Conservation (phyloP, 2,888 invertebrate genomes). For the Leptopilina syphax region DNA sequence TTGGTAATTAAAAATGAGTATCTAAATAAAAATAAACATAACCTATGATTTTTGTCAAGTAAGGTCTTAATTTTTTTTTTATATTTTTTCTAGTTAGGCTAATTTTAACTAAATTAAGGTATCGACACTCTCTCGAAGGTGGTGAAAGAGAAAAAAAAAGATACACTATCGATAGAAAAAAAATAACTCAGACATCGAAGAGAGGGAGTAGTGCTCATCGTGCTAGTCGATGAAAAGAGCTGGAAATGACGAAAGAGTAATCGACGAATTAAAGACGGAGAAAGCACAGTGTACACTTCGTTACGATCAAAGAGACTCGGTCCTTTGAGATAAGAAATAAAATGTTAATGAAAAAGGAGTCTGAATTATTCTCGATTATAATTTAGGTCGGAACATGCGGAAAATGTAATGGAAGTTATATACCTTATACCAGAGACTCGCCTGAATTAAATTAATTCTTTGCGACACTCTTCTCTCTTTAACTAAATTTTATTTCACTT, state of each 20-base stretch:
- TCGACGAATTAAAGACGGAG: conserved; percentile 45
- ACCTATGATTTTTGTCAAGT: too few relatives aligned
- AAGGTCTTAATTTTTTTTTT: too few relatives aligned
- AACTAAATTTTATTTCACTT: conserved; percentile 17
- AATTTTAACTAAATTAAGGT: too few relatives aligned
- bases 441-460: conserved; percentile 32
- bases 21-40: too few relatives aligned
- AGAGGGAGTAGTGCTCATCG: neutral
- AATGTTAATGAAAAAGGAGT: conserved; percentile 35
- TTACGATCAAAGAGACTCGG: conserved; percentile 33
- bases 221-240: neutral
- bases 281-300: conserved; percentile 31
- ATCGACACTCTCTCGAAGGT: too few relatives aligned
- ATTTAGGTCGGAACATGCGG: conserved; percentile 27
- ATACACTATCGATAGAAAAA: too few relatives aligned
- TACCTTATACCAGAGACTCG: conserved; percentile 16
- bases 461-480: conserved; percentile 18
- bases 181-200: neutral
- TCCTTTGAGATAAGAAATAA: conserved; percentile 38
- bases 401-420: conserved; percentile 27
- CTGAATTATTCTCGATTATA: conserved; percentile 34
- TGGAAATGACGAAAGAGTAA: conserved; percentile 55
- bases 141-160: too few relatives aligned
- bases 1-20: too few relatives aligned
- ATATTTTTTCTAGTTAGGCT: too few relatives aligned